phyloP scores from a whole-genome alignment of 2,113 vertebrate genomes.

The Epinephelus lanceolatus region DNA sequence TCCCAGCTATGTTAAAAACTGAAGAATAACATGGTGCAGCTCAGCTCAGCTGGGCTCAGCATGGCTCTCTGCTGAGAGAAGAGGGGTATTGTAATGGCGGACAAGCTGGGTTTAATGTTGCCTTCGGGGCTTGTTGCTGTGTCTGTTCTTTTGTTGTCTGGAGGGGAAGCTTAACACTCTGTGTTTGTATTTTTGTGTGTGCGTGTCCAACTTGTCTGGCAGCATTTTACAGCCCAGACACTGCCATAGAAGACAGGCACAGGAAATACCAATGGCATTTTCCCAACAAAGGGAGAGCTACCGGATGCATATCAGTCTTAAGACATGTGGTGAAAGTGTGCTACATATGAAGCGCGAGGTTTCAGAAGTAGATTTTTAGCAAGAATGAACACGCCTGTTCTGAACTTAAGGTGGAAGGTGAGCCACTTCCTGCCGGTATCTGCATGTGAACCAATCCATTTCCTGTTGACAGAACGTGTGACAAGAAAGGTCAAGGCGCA shows the following conservation, averaged over 20 bases:
- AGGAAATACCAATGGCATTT: constrained; percentile 66
- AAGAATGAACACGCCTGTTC: neutral
- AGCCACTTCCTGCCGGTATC: constrained; percentile 53
- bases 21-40: constrained; percentile 32
- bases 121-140: constrained; percentile 74
- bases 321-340: constrained; percentile 11
- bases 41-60: constrained; percentile 40
- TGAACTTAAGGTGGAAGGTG: constrained; percentile 20
- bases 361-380: neutral
- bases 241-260: constrained; percentile 43
- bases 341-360: neutral
- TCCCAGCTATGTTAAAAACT: constrained; percentile 23
- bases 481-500: constrained; percentile 33
- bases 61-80: constrained; percentile 46
- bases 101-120: constrained; percentile 66
- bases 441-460: constrained; percentile 18
- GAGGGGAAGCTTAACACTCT: constrained; percentile 63
- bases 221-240: constrained; percentile 56
- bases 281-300: constrained; percentile 37
- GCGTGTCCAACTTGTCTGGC: constrained; percentile 50
- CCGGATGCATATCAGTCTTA: constrained; percentile 20
- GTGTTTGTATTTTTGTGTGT: constrained; percentile 54
- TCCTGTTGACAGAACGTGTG: constrained; percentile 60
- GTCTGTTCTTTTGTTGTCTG: constrained; percentile 77
- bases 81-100: constrained; percentile 55